Evolutionary conservation across 2,113 vertebrate species (phyloP).

Genomic region (Serinus canaria): DNA sequence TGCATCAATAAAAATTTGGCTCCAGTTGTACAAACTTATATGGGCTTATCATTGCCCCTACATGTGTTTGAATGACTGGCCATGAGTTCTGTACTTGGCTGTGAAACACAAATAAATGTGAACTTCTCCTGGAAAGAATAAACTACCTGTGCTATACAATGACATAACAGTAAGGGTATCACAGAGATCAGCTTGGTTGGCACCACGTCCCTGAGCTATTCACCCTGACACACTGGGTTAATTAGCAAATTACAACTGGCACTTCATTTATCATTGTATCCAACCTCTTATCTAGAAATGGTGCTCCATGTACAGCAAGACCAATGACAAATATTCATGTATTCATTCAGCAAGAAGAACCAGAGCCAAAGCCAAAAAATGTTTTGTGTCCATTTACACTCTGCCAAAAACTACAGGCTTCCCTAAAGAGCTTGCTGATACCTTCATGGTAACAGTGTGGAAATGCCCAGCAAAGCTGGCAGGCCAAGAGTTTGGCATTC

Average conservation of each 20-base stretch:
- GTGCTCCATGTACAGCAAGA: neutral
- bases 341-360: neutral
- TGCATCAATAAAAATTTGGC: neutral
- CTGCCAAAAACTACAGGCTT: neutral
- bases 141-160: neutral
- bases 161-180: neutral
- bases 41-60: neutral
- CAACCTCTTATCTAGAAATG: neutral
- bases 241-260: neutral
- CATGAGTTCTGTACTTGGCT: neutral
- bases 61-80: neutral
- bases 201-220: neutral
- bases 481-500: neutral
- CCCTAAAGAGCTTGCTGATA: neutral
- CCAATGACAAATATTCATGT: neutral
- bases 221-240: neutral
- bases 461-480: neutral
- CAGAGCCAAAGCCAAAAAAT: neutral
- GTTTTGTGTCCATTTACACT: neutral
- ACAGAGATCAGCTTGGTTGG: neutral
- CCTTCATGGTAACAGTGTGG: neutral
- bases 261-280: neutral
- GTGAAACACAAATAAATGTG: neutral
- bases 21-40: neutral
- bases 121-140: neutral